Evolutionary conservation across 2,888 invertebrate genomes (phyloP).

Genomic region (Acleris literana): DNA sequence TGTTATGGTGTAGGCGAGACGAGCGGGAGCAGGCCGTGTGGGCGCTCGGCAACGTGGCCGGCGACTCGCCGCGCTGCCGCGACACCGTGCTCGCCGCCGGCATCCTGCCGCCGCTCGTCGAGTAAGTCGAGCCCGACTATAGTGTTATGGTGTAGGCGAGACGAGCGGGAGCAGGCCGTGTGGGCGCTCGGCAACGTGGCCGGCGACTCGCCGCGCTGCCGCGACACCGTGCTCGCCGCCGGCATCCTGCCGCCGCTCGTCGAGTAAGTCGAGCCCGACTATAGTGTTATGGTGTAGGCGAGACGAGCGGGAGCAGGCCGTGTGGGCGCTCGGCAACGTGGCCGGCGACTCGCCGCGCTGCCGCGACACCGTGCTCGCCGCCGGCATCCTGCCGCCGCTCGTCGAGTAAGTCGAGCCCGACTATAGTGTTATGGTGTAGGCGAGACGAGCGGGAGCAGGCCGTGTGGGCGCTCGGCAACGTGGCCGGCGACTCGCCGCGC

Average conservation of each 20-base stretch:
- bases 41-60: conserved; percentile 98
- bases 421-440: no score
- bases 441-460: conserved; percentile 84
- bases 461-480: conserved; percentile 98
- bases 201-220: conserved; percentile 96
- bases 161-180: conserved; percentile 54
- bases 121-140: conserved; percentile 94
- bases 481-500: conserved; percentile 97
- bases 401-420: conserved; percentile 87
- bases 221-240: conserved; percentile 94
- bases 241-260: conserved; percentile 94
- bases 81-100: conserved; percentile 95
- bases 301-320: conserved; percentile 86
- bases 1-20: no score
- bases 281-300: no score
- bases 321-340: conserved; percentile 98
- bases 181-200: conserved; percentile 99
- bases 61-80: conserved; percentile 96
- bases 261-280: conserved; percentile 95
- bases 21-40: conserved; percentile 79
- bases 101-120: conserved; percentile 92
- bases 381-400: conserved; percentile 93
- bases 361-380: conserved; percentile 94
- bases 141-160: no score
- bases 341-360: conserved; percentile 97